Conservation (phyloP, 2,797 vertebrate species). For the Netta rufina region DNA sequence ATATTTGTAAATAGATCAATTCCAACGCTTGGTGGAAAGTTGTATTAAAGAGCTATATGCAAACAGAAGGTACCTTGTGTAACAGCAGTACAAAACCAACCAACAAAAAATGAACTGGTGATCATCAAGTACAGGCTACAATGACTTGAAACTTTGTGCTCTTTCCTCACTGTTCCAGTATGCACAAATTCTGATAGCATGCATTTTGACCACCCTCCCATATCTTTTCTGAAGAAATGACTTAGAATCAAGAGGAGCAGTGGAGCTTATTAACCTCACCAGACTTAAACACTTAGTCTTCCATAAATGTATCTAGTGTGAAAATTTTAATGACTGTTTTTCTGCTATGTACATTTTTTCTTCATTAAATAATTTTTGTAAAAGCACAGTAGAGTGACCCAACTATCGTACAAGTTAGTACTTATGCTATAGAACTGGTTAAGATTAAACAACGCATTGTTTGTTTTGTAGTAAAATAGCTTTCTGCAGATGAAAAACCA, state of each 20-base stretch:
- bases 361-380: neutral
- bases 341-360: neutral
- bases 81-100: neutral
- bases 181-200: conserved; percentile 42
- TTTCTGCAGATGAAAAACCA: neutral
- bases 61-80: neutral
- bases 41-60: neutral
- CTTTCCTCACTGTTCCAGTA: conserved; percentile 35
- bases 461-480: neutral
- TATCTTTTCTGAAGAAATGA: conserved; percentile 30
- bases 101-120: neutral
- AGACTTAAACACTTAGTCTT: neutral
- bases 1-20: conserved; percentile 46
- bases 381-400: neutral
- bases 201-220: conserved; percentile 41
- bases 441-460: neutral
- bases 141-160: neutral
- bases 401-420: neutral
- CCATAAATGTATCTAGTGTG: neutral
- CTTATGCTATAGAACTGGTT: neutral
- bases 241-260: neutral
- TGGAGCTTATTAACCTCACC: neutral
- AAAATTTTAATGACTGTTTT: neutral
- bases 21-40: conserved; percentile 12
- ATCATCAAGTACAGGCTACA: neutral